Conservation (phyloP, 1,140 invertebrate genomes). For the Branchinecta lindahli region DNA sequence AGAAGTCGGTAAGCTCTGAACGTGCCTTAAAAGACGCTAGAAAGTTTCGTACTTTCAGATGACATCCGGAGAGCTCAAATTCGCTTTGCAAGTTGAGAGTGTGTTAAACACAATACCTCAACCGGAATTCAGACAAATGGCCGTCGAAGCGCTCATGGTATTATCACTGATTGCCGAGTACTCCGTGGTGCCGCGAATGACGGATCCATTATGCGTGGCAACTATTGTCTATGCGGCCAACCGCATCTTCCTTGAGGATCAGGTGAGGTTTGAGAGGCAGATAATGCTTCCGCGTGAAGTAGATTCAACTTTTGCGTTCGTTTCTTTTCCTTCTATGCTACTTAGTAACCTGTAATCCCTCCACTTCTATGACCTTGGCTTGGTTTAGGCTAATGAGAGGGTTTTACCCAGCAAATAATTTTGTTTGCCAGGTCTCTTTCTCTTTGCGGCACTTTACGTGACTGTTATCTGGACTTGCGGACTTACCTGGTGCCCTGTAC, state of each 20-base stretch:
- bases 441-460: no score
- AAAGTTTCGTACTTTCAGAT: slow-evolving; percentile 40
- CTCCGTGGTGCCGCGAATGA: slow-evolving; percentile 55
- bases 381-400: no score
- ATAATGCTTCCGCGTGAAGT: no score
- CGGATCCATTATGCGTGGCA: slow-evolving; percentile 75
- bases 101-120: slow-evolving; percentile 92
- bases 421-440: no score
- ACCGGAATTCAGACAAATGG: slow-evolving; percentile 92
- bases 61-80: slow-evolving; percentile 96
- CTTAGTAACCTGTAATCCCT: slow-evolving; percentile 13
- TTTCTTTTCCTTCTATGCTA: slow-evolving; percentile 7
- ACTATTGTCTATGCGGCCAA: slow-evolving; percentile 86
- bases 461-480: no score
- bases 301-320: slow-evolving; percentile 9
- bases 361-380: no score
- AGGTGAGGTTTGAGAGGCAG: slow-evolving; percentile 40
- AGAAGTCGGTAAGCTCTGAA: no score
- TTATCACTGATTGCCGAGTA: slow-evolving; percentile 78
- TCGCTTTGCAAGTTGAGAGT: slow-evolving; percentile 93
- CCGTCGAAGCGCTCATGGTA: slow-evolving; percentile 95
- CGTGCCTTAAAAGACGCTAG: no score
- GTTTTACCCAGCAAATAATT: no score
- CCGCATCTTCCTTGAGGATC: slow-evolving; percentile 86
- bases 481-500: no score